These are phyloP conservation scores for Ptychochromis oligacanthus DNA, from an alignment of 2,113 vertebrate species.

Conservation along the genomic window DNA sequence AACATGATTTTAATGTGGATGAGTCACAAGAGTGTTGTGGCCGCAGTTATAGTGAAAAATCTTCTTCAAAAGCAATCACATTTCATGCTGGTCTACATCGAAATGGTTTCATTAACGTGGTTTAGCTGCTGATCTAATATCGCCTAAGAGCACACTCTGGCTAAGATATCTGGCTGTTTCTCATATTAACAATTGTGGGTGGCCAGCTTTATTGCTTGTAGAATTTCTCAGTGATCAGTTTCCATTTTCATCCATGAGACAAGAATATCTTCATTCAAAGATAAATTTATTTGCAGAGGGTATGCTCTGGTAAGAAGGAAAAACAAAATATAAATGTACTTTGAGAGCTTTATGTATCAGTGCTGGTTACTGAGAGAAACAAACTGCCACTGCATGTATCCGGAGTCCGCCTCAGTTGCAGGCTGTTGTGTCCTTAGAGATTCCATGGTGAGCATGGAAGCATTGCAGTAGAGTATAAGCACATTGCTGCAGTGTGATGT, in stretches of 20 bases:
- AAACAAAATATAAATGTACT: slow-evolving; percentile 55
- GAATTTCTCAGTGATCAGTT: slow-evolving; percentile 52
- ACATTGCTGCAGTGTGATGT: not conserved
- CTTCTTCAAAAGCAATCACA: slow-evolving; percentile 28
- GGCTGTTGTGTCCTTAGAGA: slow-evolving; percentile 30
- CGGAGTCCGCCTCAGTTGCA: slow-evolving; percentile 35
- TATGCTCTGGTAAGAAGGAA: slow-evolving; percentile 12
- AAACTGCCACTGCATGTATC: slow-evolving; percentile 22
- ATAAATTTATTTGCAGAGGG: slow-evolving; percentile 58
- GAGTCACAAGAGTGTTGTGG: slow-evolving; percentile 2
- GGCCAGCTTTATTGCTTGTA: slow-evolving; percentile 46
- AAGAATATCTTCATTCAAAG: slow-evolving; percentile 53
- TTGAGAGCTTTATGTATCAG: slow-evolving; percentile 27
- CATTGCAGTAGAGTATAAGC: not conserved
- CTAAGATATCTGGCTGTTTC: slow-evolving; percentile 30
- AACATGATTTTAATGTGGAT: not conserved
- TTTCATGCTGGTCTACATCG: slow-evolving; percentile 35
- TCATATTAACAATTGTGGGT: slow-evolving; percentile 49
- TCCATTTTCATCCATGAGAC: slow-evolving; percentile 40
- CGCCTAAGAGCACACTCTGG: not conserved
- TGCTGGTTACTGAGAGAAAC: slow-evolving; percentile 15
- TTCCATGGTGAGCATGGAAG: not conserved
- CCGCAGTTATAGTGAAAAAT: slow-evolving; percentile 13
- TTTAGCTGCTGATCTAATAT: slow-evolving; percentile 32
- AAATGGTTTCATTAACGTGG: slow-evolving; percentile 42